A percentile compares a stretch with the other conserved stretches of the same genome.
Evolutionary conservation across 2,113 vertebrate species (phyloP).

Genomic region (Neogobius melanostomus): DNA sequence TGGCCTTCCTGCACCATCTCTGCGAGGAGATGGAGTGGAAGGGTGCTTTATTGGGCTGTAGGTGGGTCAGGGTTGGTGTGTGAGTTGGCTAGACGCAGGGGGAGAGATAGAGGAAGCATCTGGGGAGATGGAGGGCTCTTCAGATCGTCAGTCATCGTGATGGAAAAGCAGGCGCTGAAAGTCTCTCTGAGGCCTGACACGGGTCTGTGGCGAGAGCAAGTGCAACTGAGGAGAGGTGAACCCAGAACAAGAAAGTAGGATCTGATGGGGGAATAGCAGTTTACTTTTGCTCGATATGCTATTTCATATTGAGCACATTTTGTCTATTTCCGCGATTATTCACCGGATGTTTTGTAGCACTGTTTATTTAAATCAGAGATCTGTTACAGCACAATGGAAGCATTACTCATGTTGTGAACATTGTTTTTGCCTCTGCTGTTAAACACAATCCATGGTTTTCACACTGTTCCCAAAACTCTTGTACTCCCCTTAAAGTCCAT

Average conservation of each 20-base stretch:
- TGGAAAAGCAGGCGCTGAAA: constrained; percentile 65
- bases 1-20: constrained; percentile 46
- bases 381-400: too few species aligned
- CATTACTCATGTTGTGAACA: too few species aligned
- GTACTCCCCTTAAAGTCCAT: too few species aligned
- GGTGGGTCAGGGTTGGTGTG: constrained; percentile 31
- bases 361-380: too few species aligned
- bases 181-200: constrained; percentile 61
- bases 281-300: neutral
- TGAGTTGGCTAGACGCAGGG: constrained; percentile 46
- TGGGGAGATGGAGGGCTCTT: constrained; percentile 60
- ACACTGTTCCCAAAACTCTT: too few species aligned
- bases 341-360: too few species aligned
- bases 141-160: constrained; percentile 67
- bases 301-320: neutral
- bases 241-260: constrained; percentile 34
- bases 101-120: constrained; percentile 62
- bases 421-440: too few species aligned
- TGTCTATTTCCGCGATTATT: too few species aligned
- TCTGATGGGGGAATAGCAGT: constrained; percentile 15
- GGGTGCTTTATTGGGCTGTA: constrained; percentile 41
- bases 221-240: constrained; percentile 54
- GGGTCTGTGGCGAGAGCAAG: constrained; percentile 44
- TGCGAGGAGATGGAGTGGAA: neutral
- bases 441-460: too few species aligned